Base-by-base conservation (phyloP, 2,888 invertebrate species). In the Drosophila lacicola region DNA sequence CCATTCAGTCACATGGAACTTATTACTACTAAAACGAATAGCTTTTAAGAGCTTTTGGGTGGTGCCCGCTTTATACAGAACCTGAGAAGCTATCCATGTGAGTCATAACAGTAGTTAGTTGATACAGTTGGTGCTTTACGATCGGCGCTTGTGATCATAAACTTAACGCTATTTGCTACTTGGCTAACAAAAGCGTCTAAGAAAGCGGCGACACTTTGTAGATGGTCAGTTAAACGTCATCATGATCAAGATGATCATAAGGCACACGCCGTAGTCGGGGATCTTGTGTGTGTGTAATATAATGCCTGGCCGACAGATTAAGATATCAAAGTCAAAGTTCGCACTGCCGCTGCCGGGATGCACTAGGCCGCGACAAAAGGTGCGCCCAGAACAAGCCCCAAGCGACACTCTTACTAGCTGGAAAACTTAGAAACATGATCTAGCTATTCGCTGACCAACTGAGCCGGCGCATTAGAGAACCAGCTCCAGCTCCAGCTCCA, bases 251-350 rank as follows among this genome's bases (percentile, higher is more conserved):
- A 54, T 49, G 62, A 69, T 77, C 78, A 85, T 86, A 74, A 79
- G 81, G 90, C 87, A 90, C 85, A 89, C 90, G 82, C 81, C 84
- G 77, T 46, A 14, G 61, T 50, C 44, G 49, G 62, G 11, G 3
- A 17, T 34, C 37, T 19, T 14, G 47, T 19, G 37, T 60, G 58
- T 66, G 58, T 66, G 88, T 82, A 84, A 84, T 72, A 77, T 80
- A 82, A 84, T 88, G 88, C 83, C 82, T 25, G 51, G 58, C 42
- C 57, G 54, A 71, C 54, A 82, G 81, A 82, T 89, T 80, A 78
- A 81, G 86, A 90, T 90, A 88, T 88, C 90, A 90, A 90, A 90
- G 90, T 75, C 77, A 82, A 85, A 84, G 78, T 74, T 79, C 83
- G 76, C 61, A 73, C 70, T 73, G 81, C 78, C 82, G 89, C 80